Evolutionary conservation across 92 coral and sea anemone genomes (phyloP).

Genomic region (Epizoanthus fatuus): DNA sequence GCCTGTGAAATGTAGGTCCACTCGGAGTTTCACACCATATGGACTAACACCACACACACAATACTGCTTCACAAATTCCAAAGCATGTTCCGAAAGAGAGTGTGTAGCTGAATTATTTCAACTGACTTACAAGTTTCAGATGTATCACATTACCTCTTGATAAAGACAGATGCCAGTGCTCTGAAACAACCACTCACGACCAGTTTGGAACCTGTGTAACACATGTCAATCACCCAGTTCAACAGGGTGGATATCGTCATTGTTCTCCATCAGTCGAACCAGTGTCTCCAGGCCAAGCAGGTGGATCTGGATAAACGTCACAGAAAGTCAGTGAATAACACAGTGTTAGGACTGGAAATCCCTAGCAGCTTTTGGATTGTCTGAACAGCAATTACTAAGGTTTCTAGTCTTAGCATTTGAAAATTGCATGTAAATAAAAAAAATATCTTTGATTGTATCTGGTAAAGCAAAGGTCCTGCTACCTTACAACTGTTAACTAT

Average conservation of each 20-base stretch:
- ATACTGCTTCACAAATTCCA: too few species aligned
- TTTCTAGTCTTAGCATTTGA: neutral
- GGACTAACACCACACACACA: too few species aligned
- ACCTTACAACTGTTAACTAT: neutral
- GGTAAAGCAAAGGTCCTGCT: neutral
- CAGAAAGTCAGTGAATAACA: neutral
- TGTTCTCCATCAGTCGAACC: constrained; percentile 89
- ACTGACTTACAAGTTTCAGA: too few species aligned
- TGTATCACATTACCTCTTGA: constrained; percentile 69
- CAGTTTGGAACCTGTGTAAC: constrained; percentile 92
- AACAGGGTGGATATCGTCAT: constrained; percentile 83
- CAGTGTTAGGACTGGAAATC: neutral
- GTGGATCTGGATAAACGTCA: constrained; percentile 74
- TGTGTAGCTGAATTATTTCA: too few species aligned
- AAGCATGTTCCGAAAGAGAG: too few species aligned
- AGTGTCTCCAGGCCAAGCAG: constrained; percentile 90
- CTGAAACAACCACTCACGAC: constrained; percentile 96
- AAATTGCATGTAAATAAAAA: too few species aligned
- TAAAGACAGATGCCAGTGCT: constrained; percentile 91
- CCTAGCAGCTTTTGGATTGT: neutral
- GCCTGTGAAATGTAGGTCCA: too few species aligned
- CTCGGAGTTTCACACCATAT: too few species aligned
- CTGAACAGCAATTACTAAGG: neutral
- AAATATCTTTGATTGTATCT: too few species aligned
- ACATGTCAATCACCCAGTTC: constrained; percentile 98